Percentiles rank a stretch among this genome's conserved stretches.
These are phyloP conservation scores for Epinephelus fuscoguttatus DNA, from an alignment of 2,113 vertebrate species.

Conservation along the genomic window DNA sequence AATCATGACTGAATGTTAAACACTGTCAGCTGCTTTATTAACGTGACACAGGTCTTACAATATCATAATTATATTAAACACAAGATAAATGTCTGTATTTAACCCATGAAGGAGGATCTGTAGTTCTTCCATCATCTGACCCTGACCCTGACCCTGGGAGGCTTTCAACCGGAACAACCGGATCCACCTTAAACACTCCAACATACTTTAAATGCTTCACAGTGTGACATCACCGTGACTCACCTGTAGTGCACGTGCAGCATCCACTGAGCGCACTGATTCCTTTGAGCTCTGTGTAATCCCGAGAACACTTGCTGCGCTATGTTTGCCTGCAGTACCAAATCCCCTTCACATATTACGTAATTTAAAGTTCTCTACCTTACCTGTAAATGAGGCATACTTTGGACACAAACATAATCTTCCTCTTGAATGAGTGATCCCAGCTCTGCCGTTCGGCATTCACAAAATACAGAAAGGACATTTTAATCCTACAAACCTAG, in stretches of 20 bases:
- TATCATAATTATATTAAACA: too few relatives aligned
- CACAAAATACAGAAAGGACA: background rate
- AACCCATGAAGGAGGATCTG: too few relatives aligned
- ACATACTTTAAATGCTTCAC: too few relatives aligned
- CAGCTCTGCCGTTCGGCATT: background rate
- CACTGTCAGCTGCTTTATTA: too few relatives aligned
- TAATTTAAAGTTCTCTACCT: background rate
- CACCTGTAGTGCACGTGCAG: slow-evolving; percentile 4
- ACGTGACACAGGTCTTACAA: too few relatives aligned
- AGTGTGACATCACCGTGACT: background rate
- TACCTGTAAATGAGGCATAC: fast-evolving
- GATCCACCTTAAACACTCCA: too few relatives aligned
- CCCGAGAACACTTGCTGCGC: background rate
- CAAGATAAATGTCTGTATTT: too few relatives aligned
- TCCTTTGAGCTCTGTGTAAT: background rate
- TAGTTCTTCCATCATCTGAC: too few relatives aligned
- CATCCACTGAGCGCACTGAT: background rate
- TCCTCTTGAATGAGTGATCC: fast-evolving
- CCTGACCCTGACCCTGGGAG: too few relatives aligned
- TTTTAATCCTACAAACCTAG: fast-evolving
- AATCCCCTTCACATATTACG: background rate
- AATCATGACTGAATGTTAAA: too few relatives aligned
- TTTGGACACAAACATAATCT: fast-evolving
- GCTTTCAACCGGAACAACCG: background rate
- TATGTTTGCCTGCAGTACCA: background rate